Conservation (phyloP, 2,888 invertebrate species). For the Volucella inflata region DNA sequence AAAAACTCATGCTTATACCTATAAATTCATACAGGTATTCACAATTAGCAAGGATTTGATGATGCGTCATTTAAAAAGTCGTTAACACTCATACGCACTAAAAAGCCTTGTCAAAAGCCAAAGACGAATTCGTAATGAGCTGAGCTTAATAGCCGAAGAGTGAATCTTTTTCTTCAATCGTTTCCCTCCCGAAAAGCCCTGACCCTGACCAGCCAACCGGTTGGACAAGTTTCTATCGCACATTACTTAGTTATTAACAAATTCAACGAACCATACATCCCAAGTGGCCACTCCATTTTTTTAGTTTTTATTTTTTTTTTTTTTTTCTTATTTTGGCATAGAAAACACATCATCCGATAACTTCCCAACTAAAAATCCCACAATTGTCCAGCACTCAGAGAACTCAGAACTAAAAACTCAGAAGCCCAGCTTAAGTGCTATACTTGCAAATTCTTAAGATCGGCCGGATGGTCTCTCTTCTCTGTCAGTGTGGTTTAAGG, state of each 20-base stretch:
- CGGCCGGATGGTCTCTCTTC: neutral
- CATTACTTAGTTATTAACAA: conserved; percentile 47
- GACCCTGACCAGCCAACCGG: conserved; percentile 22
- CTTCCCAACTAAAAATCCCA: conserved; percentile 37
- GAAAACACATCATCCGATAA: neutral
- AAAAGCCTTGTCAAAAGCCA: neutral
- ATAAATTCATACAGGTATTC: no score
- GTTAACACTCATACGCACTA: conserved; percentile 36
- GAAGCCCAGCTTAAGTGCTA: conserved; percentile 11
- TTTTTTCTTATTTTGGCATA: neutral
- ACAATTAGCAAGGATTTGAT: conserved; percentile 31
- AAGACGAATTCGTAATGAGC: conserved; percentile 22
- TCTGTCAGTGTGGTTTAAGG: neutral
- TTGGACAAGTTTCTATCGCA: conserved; percentile 24
- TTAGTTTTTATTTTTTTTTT: neutral
- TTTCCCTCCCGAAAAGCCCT: no score
- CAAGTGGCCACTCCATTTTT: conserved; percentile 4
- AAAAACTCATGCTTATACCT: neutral
- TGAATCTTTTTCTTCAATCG: neutral
- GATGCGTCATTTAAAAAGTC: conserved; percentile 37
- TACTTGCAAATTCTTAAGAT: neutral
- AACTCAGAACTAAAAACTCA: neutral
- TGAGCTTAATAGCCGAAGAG: conserved; percentile 13
- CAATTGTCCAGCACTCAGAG: neutral
- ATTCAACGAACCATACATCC: conserved; percentile 60